phyloP scores from a whole-genome alignment of 2,113 vertebrate genomes.

The Rhabdomys dilectus region DNA sequence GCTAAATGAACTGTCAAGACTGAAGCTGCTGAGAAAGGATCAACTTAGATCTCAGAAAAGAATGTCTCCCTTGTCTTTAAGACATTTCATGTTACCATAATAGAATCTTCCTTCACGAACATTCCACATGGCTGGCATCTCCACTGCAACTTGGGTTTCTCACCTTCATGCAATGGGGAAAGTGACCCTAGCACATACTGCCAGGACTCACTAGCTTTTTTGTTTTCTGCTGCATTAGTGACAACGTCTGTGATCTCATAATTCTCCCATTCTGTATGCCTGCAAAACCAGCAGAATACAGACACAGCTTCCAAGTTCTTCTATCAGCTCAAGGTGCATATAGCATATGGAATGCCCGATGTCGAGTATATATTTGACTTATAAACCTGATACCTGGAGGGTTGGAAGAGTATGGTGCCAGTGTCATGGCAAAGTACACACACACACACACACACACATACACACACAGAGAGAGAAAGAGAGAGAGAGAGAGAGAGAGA shows the following conservation, averaged over 20 bases:
- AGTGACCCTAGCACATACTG: neutral
- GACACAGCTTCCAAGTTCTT: neutral
- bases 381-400: neutral
- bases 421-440: no score
- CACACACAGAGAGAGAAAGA: no score
- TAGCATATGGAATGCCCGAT: neutral
- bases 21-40: neutral
- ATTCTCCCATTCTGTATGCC: neutral
- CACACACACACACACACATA: neutral
- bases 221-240: neutral
- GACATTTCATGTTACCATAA: neutral
- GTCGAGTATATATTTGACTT: neutral
- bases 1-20: neutral
- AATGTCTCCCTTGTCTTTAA: neutral
- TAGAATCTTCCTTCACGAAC: neutral
- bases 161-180: neutral
- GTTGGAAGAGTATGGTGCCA: neutral
- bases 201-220: neutral
- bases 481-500: no score
- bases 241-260: neutral
- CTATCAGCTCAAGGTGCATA: neutral
- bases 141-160: neutral
- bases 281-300: neutral
- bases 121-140: neutral
- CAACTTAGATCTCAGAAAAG: neutral